Base-by-base conservation (phyloP, 2,888 invertebrate genomes). In the Rotaria macrura region DNA sequence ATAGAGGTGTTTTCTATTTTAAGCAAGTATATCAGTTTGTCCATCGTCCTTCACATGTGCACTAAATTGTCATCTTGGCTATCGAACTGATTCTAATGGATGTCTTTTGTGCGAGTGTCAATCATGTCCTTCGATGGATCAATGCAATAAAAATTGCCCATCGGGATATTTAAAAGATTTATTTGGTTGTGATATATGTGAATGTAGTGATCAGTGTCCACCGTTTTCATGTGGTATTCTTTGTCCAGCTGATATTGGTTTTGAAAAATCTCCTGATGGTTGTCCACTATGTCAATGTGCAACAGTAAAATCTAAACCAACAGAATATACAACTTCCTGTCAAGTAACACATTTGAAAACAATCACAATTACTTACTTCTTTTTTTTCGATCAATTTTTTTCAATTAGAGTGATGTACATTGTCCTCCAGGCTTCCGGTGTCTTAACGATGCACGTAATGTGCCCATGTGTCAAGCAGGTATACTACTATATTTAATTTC, bases 111-210 rank as follows among this genome's bases (percentile, higher is more conserved):
- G 79, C n/a, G 79, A 79, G 43, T 79, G 79, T 79, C 79, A 79
- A 79, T 79, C 79, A n/a, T 79, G 79, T 43, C 79, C 79, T n/a
- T 9, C 79, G 14, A 79, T 79, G 79, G n/a, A 43, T 14, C 43
- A 43, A 43, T 79, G 79, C n/a, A 25, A 79, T 43, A 79, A 79
- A 79, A 79, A 79, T 43, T 79, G 79, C 43, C 79, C 79, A 43
- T 25, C 40, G 9, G 79, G 79, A 20, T 79, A 79, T 79, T 43
- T 79, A 25, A 79, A 79, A 79, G 79, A 79, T 79, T 34, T 79
- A 25, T 79, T 79, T n/a, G 79, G 79, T 79, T 79, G 79, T 43
- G 14, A 43, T 43, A 79, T 43, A 43, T 79, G 79, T 79, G 79
- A 79, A 79, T 79, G 79, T 79, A 43, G 25, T 43, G 79, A 79